Evolutionary conservation across 2,888 invertebrate genomes (phyloP).

Genomic region (Cyclophora albipunctata): DNA sequence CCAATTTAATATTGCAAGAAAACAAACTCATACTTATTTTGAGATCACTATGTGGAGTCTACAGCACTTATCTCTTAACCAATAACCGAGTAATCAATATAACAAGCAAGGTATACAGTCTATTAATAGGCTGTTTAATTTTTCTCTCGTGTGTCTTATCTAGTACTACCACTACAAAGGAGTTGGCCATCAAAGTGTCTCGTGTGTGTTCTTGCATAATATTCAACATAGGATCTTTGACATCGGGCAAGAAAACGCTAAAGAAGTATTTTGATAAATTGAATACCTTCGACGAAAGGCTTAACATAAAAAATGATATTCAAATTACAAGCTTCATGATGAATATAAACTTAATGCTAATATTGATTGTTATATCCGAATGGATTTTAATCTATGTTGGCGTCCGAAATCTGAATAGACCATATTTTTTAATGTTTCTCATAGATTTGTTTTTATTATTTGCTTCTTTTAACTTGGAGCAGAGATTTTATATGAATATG

Average conservation of each 20-base stretch:
- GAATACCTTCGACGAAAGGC: constrained; percentile 30
- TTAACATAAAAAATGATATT: constrained; percentile 37
- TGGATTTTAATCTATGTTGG: too few species aligned
- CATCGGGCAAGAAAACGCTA: constrained; percentile 25
- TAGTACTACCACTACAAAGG: constrained; percentile 21
- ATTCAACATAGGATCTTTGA: constrained; percentile 24
- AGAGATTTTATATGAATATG: too few species aligned
- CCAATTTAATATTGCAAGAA: too few species aligned
- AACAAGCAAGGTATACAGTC: constrained; percentile 8
- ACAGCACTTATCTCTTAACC: not conserved
- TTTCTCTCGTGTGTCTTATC: constrained; percentile 25
- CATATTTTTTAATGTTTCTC: too few species aligned
- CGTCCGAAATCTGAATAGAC: too few species aligned
- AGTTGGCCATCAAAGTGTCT: too few species aligned
- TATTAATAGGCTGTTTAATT: not conserved
- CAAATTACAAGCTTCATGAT: constrained; percentile 16
- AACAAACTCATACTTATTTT: too few species aligned
- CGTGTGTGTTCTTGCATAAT: constrained; percentile 26
- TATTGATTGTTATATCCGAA: too few species aligned
- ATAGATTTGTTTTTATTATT: too few species aligned
- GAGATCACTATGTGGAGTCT: not conserved
- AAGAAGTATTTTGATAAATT: constrained; percentile 29
- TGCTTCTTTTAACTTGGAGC: too few species aligned
- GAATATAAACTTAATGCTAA: constrained; percentile 14
- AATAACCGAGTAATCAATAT: constrained; percentile 3